These are phyloP conservation scores for Campoplex nolae DNA, from an alignment of 2,888 invertebrate species.

Conservation along the genomic window DNA sequence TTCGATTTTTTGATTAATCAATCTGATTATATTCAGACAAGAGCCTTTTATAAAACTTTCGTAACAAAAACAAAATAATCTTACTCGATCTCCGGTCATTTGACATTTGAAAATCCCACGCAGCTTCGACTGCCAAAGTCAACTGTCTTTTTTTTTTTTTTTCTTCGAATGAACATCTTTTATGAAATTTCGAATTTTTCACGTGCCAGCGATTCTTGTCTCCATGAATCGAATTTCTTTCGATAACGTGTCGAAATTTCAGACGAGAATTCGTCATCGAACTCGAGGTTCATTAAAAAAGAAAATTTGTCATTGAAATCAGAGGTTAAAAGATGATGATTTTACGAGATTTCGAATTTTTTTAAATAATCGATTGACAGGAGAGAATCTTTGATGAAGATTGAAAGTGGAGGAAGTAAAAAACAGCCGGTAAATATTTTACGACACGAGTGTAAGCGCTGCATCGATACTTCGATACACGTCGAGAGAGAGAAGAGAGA, in stretches of 20 bases:
- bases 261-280: background rate
- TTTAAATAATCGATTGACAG: background rate
- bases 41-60: too few relatives aligned
- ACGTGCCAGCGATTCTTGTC: too few relatives aligned
- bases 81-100: too few relatives aligned
- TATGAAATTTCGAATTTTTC: too few relatives aligned
- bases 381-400: background rate
- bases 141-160: background rate
- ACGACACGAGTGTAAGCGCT: background rate
- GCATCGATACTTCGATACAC: background rate
- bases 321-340: background rate
- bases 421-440: background rate
- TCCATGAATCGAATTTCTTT: background rate
- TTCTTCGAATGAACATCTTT: background rate
- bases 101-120: background rate
- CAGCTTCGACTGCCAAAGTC: background rate
- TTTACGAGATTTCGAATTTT: background rate
- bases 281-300: background rate
- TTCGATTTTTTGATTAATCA: background rate
- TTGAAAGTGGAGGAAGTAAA: background rate
- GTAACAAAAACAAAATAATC: too few relatives aligned
- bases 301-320: background rate
- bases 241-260: background rate
- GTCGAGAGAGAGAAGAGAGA: constrained; percentile 15
- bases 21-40: too few relatives aligned